Evolutionary conservation across 1,140 invertebrate species (phyloP).

Genomic region (Scaptomyza pallida): DNA sequence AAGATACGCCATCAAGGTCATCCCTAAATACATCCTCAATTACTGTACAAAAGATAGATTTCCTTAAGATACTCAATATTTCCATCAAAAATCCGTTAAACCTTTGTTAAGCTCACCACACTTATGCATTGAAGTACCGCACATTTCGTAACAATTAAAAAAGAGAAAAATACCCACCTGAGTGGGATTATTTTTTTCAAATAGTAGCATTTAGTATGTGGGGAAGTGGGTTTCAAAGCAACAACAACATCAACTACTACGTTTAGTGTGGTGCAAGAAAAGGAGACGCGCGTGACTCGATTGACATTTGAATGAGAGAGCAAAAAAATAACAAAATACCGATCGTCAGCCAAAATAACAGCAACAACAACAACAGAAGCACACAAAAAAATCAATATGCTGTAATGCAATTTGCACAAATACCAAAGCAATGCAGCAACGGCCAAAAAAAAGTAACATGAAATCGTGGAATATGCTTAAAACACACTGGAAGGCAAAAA

Average conservation of each 20-base stretch:
- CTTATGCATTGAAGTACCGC: background rate
- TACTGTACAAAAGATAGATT: no score
- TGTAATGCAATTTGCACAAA: constrained; percentile 67
- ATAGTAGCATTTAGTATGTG: constrained; percentile 30
- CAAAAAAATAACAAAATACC: constrained; percentile 71
- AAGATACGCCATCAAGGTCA: no score
- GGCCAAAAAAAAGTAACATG: constrained; percentile 23
- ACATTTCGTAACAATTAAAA: constrained; percentile 28
- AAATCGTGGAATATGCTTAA: constrained; percentile 23
- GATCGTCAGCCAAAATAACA: constrained; percentile 47
- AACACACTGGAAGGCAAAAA: constrained; percentile 6
- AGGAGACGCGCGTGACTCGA: constrained; percentile 67
- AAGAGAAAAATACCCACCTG: constrained; percentile 5
- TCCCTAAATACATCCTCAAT: no score
- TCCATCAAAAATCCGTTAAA: no score
- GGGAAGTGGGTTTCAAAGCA: constrained; percentile 54
- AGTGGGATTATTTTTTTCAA: constrained; percentile 31
- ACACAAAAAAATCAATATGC: constrained; percentile 65
- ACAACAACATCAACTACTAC: constrained; percentile 13
- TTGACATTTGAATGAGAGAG: constrained; percentile 79
- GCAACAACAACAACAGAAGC: constrained; percentile 7
- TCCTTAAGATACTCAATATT: no score
- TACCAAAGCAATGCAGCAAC: constrained; percentile 25
- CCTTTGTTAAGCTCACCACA: no score
- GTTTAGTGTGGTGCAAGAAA: constrained; percentile 27